phyloP scores from a whole-genome alignment of 2,797 vertebrate species.

The Malurus splendens region DNA sequence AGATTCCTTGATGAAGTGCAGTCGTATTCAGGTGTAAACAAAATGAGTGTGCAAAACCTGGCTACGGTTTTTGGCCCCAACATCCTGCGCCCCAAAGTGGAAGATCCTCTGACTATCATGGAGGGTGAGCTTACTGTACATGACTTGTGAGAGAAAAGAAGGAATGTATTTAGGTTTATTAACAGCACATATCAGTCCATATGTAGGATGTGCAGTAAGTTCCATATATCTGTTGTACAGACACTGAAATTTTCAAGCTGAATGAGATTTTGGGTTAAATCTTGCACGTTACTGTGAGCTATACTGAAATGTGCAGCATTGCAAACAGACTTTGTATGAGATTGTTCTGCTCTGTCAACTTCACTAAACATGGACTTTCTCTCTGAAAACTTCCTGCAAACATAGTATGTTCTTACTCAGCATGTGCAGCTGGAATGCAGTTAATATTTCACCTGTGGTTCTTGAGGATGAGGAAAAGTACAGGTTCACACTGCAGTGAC shows the following conservation, averaged over 20 bases:
- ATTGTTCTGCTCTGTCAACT: neutral
- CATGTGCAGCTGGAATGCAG: neutral
- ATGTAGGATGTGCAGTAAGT: neutral
- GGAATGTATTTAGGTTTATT: neutral
- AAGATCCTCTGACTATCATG: constrained; percentile 96
- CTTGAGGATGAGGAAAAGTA: neutral
- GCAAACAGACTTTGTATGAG: neutral
- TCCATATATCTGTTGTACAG: neutral
- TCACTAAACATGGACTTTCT: neutral
- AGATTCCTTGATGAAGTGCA: constrained; percentile 98
- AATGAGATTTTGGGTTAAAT: neutral
- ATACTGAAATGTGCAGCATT: neutral
- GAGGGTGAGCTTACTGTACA: constrained; percentile 78
- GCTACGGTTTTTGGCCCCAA: constrained; percentile 98
- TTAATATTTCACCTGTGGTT: neutral
- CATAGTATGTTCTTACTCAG: neutral
- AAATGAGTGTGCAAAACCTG: constrained; percentile 97
- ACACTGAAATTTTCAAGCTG: neutral
- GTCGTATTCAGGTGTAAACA: constrained; percentile 92
- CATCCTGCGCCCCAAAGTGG: constrained; percentile 91
- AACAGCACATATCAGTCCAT: neutral
- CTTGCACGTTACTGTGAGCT: neutral
- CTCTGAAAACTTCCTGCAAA: neutral
- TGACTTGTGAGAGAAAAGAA: neutral
- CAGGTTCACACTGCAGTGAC: neutral